A percentile compares a stretch with the other conserved stretches of the same genome.
Evolutionary conservation across 2,113 vertebrate species (phyloP).

Genomic region (Pygathrix nemaeus): DNA sequence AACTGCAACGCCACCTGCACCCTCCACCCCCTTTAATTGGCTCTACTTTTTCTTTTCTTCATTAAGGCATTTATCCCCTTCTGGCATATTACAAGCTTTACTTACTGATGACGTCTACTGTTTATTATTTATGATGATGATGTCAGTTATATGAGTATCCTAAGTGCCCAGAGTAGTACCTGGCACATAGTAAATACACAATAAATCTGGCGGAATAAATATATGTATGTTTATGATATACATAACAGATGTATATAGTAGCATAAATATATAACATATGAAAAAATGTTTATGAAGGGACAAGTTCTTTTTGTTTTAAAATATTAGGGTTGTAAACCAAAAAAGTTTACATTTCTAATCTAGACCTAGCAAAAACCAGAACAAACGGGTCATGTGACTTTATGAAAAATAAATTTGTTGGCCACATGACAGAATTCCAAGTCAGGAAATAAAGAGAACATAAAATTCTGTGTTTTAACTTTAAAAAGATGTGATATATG

Average conservation of each 20-base stretch:
- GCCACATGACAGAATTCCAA: neutral
- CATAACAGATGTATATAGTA: neutral
- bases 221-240: neutral
- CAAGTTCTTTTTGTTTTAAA: neutral
- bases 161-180: neutral
- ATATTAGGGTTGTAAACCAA: neutral
- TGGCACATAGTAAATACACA: neutral
- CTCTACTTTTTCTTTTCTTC: neutral
- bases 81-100: neutral
- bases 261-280: neutral
- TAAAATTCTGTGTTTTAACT: slow-evolving; percentile 22
- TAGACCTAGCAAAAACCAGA: slow-evolving; percentile 17
- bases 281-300: neutral
- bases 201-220: neutral
- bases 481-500: neutral
- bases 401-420: neutral
- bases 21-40: neutral
- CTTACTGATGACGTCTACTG: neutral
- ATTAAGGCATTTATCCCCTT: neutral
- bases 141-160: neutral
- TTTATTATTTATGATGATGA: neutral
- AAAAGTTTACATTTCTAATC: neutral
- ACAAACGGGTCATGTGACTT: slow-evolving; percentile 1
- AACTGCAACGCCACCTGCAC: neutral
- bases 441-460: slow-evolving; percentile 1